Percentiles rank a stretch among this genome's conserved stretches.
Conservation (phyloP, 2,888 invertebrate genomes). For the Lamellibrachia satsuma region DNA sequence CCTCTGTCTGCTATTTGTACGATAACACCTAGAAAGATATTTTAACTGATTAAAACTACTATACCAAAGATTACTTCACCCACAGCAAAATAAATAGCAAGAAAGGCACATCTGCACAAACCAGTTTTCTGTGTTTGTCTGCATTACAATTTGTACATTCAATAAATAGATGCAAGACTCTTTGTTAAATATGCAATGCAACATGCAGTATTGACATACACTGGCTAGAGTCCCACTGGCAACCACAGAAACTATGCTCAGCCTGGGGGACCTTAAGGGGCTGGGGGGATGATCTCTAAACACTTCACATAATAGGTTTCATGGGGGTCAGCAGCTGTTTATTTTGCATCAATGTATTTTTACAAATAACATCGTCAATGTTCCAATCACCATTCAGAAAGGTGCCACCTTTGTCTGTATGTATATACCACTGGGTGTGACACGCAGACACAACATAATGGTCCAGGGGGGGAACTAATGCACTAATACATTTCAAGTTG, state of each 20-base stretch:
- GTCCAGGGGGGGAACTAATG: no score
- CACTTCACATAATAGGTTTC: no score
- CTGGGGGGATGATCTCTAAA: no score
- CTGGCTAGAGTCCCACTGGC: background rate
- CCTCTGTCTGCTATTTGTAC: background rate
- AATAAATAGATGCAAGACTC: background rate
- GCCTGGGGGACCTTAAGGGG: background rate
- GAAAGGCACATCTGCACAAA: background rate
- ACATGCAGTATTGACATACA: background rate
- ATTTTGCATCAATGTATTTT: no score
- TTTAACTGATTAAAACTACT: background rate
- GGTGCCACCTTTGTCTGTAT: background rate
- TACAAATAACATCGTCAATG: no score
- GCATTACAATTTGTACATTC: background rate
- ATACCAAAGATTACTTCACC: no score
- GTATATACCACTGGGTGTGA: background rate
- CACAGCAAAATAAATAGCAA: background rate
- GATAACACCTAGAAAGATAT: background rate
- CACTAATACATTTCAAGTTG: no score
- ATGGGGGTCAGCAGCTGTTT: no score
- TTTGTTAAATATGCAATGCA: background rate
- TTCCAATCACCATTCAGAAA: no score
- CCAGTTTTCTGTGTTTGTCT: background rate
- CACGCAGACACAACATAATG: no score
- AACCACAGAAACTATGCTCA: background rate